These are phyloP conservation scores for Ptychobarbus kaznakovi DNA, from an alignment of 2,797 vertebrate species.

Conservation along the genomic window DNA sequence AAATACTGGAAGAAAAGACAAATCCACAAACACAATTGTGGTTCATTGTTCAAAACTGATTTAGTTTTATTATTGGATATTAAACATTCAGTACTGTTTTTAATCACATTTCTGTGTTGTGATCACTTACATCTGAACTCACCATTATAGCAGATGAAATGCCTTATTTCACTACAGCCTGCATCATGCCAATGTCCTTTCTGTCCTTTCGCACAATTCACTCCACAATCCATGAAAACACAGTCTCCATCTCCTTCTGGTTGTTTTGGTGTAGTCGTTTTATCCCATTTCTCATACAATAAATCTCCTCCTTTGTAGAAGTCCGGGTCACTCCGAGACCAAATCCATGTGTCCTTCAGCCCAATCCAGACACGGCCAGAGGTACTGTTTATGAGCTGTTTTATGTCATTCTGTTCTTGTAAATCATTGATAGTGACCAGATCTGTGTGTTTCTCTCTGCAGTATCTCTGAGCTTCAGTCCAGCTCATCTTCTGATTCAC, in stretches of 20 bases:
- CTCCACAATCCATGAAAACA: neutral
- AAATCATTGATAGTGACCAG: slow-evolving; percentile 22
- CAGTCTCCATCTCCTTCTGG: neutral
- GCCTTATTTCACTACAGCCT: rapidly evolving
- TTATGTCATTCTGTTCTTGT: neutral
- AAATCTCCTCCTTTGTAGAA: neutral
- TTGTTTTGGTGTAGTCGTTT: neutral
- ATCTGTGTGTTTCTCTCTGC: slow-evolving; percentile 35
- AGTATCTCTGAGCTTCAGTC: neutral
- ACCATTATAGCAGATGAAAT: slow-evolving; percentile 52
- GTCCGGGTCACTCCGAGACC: slow-evolving; percentile 38
- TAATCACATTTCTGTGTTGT: too few species aligned
- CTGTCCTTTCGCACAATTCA: rapidly evolving
- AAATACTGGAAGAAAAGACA: too few species aligned
- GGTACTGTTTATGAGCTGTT: neutral
- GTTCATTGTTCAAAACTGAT: too few species aligned
- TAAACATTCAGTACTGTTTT: neutral
- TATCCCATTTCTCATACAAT: slow-evolving; percentile 31
- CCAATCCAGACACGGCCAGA: slow-evolving; percentile 21
- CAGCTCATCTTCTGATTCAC: neutral
- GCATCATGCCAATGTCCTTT: neutral
- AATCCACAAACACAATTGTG: too few species aligned
- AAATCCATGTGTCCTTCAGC: slow-evolving; percentile 39
- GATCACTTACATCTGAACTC: neutral
- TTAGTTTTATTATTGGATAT: too few species aligned